phyloP scores from a whole-genome alignment of 92 coral and sea anemone species.

The Paragorgia papillata region DNA sequence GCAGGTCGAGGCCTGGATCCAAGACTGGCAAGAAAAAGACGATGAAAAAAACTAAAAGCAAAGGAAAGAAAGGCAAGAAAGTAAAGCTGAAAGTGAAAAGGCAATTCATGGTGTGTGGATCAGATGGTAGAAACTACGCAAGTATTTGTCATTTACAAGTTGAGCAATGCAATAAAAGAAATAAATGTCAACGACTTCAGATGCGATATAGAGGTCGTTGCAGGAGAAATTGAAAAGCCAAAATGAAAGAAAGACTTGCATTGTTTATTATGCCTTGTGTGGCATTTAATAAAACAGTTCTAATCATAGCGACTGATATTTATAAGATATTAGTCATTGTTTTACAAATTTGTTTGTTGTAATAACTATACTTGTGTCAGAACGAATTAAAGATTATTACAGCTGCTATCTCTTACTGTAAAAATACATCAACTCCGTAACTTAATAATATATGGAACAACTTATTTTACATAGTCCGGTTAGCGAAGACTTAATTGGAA shows the following conservation, averaged over 20 bases:
- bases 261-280: too few species aligned
- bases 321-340: too few species aligned
- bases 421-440: too few species aligned
- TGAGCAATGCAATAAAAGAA: constrained; percentile 66
- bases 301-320: too few species aligned
- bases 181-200: constrained; percentile 37
- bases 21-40: background rate
- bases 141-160: constrained; percentile 85
- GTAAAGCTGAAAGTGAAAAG: constrained; percentile 25
- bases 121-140: constrained; percentile 85
- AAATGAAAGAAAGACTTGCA: background rate
- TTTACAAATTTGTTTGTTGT: too few species aligned
- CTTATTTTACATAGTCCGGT: too few species aligned
- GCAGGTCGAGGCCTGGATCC: background rate
- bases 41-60: constrained; percentile 11
- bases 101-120: constrained; percentile 75
- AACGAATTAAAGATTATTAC: too few species aligned
- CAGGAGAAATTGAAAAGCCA: constrained; percentile 23
- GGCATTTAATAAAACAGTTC: too few species aligned
- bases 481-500: too few species aligned
- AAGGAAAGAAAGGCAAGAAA: background rate
- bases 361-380: too few species aligned
- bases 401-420: too few species aligned
- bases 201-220: constrained; percentile 34
- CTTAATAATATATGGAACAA: too few species aligned